Evolutionary conservation across 1,140 invertebrate genomes (phyloP).

Genomic region (Lucilia sericata): DNA sequence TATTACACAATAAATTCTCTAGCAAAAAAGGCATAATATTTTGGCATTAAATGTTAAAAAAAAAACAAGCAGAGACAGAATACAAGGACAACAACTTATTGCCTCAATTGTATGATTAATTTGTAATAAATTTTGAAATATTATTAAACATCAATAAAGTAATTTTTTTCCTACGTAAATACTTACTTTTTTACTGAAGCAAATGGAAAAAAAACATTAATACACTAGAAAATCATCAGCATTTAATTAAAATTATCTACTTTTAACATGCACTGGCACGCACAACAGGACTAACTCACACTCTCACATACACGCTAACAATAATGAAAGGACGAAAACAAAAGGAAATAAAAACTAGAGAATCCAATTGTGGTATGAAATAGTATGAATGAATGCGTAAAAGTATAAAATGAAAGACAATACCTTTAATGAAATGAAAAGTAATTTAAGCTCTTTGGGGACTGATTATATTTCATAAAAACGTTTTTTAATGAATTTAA

Average conservation of each 20-base stretch:
- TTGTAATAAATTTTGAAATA: conserved; percentile 18
- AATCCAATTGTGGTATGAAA: too few relatives aligned
- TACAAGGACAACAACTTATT: background rate
- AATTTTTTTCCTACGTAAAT: too few relatives aligned
- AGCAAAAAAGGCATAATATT: background rate
- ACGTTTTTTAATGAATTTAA: too few relatives aligned
- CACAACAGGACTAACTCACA: too few relatives aligned
- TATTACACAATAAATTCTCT: background rate
- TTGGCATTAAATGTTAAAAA: background rate
- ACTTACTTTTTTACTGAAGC: background rate
- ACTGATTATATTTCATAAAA: too few relatives aligned
- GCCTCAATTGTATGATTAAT: conserved; percentile 14
- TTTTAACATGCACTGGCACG: background rate
- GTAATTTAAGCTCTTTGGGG: too few relatives aligned
- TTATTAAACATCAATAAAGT: conserved; percentile 2
- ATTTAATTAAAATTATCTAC: conserved; percentile 20
- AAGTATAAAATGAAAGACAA: too few relatives aligned
- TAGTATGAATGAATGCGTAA: too few relatives aligned
- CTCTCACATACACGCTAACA: too few relatives aligned
- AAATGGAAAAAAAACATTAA: background rate
- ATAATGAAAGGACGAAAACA: too few relatives aligned
- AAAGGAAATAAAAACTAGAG: too few relatives aligned
- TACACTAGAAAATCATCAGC: background rate
- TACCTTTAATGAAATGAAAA: too few relatives aligned
- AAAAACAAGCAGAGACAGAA: background rate